Percentiles rank a stretch among this genome's conserved stretches.
phyloP scores from a whole-genome alignment of 2,797 vertebrate genomes.

The Enteromius viviparus region DNA sequence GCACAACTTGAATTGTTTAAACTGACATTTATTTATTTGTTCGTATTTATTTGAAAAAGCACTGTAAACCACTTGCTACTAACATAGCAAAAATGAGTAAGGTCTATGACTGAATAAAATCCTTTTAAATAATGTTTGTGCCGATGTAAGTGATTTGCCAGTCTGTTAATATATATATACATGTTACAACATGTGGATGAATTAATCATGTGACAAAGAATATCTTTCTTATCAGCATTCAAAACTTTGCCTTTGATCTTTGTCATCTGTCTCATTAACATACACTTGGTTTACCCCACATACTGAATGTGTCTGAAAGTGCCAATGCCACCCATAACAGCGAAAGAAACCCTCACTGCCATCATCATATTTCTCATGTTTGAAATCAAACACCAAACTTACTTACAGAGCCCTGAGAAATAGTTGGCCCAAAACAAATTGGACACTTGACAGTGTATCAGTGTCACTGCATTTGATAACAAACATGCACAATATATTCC shows the following conservation, averaged over 20 bases:
- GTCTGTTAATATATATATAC: not conserved
- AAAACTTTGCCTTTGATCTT: not conserved
- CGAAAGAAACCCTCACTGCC: not conserved
- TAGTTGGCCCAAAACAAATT: not conserved
- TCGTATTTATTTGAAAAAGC: constrained; percentile 33
- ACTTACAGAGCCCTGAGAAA: not conserved
- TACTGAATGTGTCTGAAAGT: not conserved
- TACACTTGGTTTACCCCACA: not conserved
- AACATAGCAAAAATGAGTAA: constrained; percentile 30
- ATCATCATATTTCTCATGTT: not conserved
- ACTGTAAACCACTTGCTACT: constrained; percentile 30
- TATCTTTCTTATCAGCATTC: no score
- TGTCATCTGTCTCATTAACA: not conserved
- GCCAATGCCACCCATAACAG: not conserved
- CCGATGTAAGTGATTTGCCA: constrained; percentile 12
- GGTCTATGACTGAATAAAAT: constrained; percentile 60
- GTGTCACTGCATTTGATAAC: not conserved
- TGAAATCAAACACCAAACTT: not conserved
- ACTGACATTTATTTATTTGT: constrained; percentile 55
- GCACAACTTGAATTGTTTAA: not conserved
- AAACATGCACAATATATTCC: not conserved
- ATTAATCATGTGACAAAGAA: no score
- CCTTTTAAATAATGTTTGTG: constrained; percentile 5
- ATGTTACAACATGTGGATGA: no score
- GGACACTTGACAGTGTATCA: no score